These are phyloP conservation scores for Triops longicaudatus DNA, from an alignment of 1,140 invertebrate genomes.

Conservation along the genomic window DNA sequence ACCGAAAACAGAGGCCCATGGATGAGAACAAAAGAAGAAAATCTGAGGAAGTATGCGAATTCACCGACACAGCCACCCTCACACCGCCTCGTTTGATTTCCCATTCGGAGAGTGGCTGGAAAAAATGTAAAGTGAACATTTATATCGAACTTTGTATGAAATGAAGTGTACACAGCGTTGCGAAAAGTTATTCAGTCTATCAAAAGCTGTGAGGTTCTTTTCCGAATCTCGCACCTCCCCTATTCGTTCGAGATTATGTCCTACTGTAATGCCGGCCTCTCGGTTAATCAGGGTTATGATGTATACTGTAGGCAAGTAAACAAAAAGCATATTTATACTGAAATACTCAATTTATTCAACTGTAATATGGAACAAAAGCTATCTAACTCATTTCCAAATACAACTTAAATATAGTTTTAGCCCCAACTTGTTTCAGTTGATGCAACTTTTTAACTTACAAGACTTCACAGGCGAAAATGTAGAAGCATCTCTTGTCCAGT, in stretches of 20 bases:
- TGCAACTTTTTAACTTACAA: too few relatives aligned
- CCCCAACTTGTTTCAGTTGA: too few relatives aligned
- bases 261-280: slow-evolving; percentile 9
- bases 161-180: background rate
- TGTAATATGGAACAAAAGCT: background rate
- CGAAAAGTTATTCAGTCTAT: background rate
- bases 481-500: too few relatives aligned
- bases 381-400: background rate
- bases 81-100: background rate
- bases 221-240: background rate
- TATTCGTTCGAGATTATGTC: background rate
- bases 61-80: background rate
- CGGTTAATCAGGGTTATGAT: slow-evolving; percentile 2
- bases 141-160: background rate
- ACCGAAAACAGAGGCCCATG: background rate
- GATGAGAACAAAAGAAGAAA: background rate
- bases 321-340: background rate
- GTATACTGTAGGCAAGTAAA: background rate
- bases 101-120: background rate
- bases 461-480: too few relatives aligned
- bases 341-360: background rate
- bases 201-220: background rate
- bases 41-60: background rate
- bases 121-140: background rate
- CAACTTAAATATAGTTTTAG: background rate